phyloP scores from a whole-genome alignment of 2,888 invertebrate genomes.

The Meganola albula region DNA sequence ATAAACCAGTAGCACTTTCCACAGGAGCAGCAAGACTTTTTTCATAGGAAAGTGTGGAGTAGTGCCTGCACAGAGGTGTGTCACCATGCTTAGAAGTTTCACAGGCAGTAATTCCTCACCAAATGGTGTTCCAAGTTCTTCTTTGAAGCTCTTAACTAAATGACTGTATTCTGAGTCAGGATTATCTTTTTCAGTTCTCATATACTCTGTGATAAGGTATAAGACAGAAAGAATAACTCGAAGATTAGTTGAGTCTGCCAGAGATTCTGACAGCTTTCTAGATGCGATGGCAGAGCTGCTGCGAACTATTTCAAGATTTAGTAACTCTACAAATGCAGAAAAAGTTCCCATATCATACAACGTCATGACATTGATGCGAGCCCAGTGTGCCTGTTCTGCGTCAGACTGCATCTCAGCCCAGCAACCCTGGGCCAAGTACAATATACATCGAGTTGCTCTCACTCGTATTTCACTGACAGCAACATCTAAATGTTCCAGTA shows the following conservation, averaged over 20 bases:
- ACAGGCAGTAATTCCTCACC: conserved; percentile 92
- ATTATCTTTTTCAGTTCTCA: conserved; percentile 83
- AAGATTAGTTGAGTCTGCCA: conserved; percentile 92
- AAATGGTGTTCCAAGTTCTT: conserved; percentile 76
- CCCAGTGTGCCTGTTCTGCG: conserved; percentile 91
- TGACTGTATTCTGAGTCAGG: conserved; percentile 68
- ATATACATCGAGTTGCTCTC: conserved; percentile 92
- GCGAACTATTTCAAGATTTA: conserved; percentile 96
- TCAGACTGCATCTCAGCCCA: conserved; percentile 96
- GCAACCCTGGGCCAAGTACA: conserved; percentile 97
- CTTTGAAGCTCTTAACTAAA: conserved; percentile 77
- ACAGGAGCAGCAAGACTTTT: conserved; percentile 94
- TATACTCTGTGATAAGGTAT: conserved; percentile 96
- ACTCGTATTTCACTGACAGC: conserved; percentile 89
- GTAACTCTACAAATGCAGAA: conserved; percentile 91
- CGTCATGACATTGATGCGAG: conserved; percentile 89
- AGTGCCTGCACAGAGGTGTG: conserved; percentile 95
- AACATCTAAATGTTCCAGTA: conserved; percentile 94
- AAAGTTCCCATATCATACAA: conserved; percentile 94
- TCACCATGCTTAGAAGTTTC: conserved; percentile 96
- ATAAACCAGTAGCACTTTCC: conserved; percentile 96
- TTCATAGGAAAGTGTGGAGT: conserved; percentile 99
- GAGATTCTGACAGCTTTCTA: conserved; percentile 66
- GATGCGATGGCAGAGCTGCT: conserved; percentile 68
- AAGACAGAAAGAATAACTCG: conserved; percentile 94